Percentiles rank a stretch among this genome's conserved stretches.
Conservation (phyloP, 64 coral and sea anemone species). For the Exaiptasia diaphana region DNA sequence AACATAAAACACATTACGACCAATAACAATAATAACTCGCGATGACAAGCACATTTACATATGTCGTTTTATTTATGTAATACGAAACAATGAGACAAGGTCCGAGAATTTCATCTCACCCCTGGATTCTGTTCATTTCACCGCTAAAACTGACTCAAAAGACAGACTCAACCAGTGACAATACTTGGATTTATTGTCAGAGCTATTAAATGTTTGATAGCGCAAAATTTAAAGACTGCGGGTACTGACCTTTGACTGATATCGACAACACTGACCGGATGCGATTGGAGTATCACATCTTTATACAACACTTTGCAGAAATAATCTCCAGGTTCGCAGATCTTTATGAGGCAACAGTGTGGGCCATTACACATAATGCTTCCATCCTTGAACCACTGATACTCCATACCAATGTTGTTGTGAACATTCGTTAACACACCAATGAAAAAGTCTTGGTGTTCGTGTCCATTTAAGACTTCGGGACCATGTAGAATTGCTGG, state of each 20-base stretch:
- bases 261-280: conserved; percentile 10
- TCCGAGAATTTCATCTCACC: not conserved
- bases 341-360: conserved; percentile 15
- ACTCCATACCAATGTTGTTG: conserved; percentile 7
- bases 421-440: conserved; percentile 47
- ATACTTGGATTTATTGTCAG: no score
- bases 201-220: no score
- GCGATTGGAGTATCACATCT: not conserved
- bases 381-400: conserved; percentile 15
- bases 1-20: no score
- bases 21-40: conserved; percentile 3
- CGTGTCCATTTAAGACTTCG: conserved; percentile 40
- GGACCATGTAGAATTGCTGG: conserved; percentile 23
- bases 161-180: no score
- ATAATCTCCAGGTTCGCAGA: conserved; percentile 34
- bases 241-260: no score
- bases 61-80: not conserved
- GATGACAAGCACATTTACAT: not conserved
- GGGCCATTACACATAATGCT: not conserved
- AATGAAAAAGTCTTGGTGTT: conserved; percentile 36
- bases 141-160: not conserved
- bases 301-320: conserved; percentile 22
- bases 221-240: no score
- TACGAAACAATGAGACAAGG: not conserved
- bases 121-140: not conserved